Percentiles rank a stretch among this genome's conserved stretches.
Conservation (phyloP, 1,140 invertebrate species). For the Diorhabda elongata region DNA sequence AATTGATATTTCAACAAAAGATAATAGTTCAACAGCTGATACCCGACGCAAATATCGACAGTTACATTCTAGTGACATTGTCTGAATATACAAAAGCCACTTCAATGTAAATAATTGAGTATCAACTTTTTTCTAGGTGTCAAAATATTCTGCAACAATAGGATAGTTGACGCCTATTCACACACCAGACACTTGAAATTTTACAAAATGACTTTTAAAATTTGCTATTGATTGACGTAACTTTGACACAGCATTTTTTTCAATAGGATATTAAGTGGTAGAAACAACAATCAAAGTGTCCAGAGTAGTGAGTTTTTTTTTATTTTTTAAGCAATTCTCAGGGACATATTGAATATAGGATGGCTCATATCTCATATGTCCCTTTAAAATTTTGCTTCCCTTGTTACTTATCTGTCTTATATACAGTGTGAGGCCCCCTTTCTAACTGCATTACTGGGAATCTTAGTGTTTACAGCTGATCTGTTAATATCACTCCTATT, state of each 20-base stretch:
- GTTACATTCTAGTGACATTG: slow-evolving; percentile 7
- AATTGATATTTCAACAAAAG: background rate
- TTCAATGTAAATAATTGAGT: slow-evolving; percentile 13
- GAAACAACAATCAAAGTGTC: slow-evolving; percentile 1
- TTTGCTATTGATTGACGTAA: slow-evolving; percentile 19
- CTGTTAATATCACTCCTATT: too few species aligned
- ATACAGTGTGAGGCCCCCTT: too few species aligned
- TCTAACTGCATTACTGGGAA: too few species aligned
- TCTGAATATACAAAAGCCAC: slow-evolving; percentile 14
- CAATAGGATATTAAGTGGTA: slow-evolving; percentile 3
- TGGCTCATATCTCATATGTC: too few species aligned
- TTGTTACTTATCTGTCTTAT: too few species aligned
- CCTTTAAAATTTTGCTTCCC: too few species aligned
- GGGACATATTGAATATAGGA: too few species aligned
- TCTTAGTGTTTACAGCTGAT: too few species aligned
- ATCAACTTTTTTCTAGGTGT: slow-evolving; percentile 17
- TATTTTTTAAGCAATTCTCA: too few species aligned
- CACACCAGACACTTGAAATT: background rate
- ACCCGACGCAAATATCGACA: background rate
- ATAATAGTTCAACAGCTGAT: background rate
- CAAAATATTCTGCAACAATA: slow-evolving; percentile 21
- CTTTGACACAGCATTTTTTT: slow-evolving; percentile 7
- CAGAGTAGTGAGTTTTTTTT: too few species aligned
- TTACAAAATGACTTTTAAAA: slow-evolving; percentile 13
- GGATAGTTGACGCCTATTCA: slow-evolving; percentile 16